These are phyloP conservation scores for Turritopsis rubra DNA, from an alignment of 30 jellyfish, hydroid and myxozoan genomes.

Conservation along the genomic window DNA sequence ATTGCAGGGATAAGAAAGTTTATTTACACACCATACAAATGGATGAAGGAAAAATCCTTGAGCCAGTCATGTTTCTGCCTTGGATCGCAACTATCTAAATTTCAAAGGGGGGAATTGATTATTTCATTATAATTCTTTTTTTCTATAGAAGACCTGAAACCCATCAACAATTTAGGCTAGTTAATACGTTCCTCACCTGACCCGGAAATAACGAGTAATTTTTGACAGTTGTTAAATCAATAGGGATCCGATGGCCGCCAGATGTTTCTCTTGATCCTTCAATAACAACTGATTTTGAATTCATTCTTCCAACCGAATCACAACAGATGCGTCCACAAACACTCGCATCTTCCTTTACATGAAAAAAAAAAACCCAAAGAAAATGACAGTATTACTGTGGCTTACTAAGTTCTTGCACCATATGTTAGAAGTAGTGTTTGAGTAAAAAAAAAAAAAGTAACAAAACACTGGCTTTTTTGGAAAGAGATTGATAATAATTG, in stretches of 20 bases:
- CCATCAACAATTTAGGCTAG: neutral
- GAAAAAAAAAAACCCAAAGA: neutral
- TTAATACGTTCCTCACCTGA: slow-evolving; percentile 50
- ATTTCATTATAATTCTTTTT: no score
- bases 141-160: neutral
- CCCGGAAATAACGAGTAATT: slow-evolving; percentile 83
- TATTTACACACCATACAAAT: slow-evolving; percentile 36
- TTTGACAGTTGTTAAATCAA: slow-evolving; percentile 43
- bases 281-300: slow-evolving; percentile 67
- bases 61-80: slow-evolving; percentile 28
- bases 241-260: slow-evolving; percentile 58
- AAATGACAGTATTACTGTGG: neutral
- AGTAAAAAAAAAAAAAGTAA: neutral
- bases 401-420: neutral
- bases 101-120: neutral
- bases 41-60: slow-evolving; percentile 22
- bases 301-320: slow-evolving; percentile 82
- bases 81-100: slow-evolving; percentile 29
- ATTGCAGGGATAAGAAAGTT: no score
- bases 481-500: no score
- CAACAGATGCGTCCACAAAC: slow-evolving; percentile 85
- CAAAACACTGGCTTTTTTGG: no score
- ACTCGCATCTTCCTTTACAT: slow-evolving; percentile 37
- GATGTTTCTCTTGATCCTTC: slow-evolving; percentile 67
- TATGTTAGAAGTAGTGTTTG: neutral